Conservation (phyloP, 2,113 vertebrate genomes). For the Phainopepla nitens region DNA sequence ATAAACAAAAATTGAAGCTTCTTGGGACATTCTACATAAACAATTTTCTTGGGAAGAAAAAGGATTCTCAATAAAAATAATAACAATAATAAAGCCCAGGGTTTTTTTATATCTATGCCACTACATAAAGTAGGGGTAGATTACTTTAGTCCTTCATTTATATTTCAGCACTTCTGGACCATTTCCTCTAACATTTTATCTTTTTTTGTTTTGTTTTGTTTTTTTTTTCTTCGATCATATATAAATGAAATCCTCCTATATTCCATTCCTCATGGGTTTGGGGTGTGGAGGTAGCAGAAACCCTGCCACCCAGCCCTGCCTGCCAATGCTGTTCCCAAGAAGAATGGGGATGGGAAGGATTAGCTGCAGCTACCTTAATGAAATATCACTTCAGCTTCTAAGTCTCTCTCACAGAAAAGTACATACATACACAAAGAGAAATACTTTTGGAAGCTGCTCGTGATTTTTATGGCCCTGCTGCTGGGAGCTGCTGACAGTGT, state of each 20-base stretch:
- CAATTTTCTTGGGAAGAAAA: constrained; percentile 63
- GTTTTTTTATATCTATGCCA: constrained; percentile 22
- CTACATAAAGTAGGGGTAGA: constrained; percentile 16
- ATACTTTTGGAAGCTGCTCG: neutral
- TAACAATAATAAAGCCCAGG: neutral
- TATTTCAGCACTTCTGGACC: constrained; percentile 29
- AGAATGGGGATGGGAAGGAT: neutral
- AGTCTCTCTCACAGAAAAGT: neutral
- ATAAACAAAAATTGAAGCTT: constrained; percentile 65
- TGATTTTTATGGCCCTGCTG: neutral
- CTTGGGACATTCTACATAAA: constrained; percentile 56
- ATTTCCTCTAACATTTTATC: constrained; percentile 42
- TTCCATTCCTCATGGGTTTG: neutral
- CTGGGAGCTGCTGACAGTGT: neutral
- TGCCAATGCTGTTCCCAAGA: fast-evolving
- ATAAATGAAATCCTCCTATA: constrained; percentile 12
- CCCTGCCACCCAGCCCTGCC: neutral
- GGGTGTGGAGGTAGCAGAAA: neutral
- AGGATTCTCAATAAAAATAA: constrained; percentile 50
- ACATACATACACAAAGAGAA: neutral
- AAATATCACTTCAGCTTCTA: neutral
- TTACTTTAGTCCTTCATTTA: constrained; percentile 29
- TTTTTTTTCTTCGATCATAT: neutral
- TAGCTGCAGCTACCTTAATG: neutral
- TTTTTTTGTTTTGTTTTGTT: neutral